These are phyloP conservation scores for Orchesella cincta DNA, from an alignment of 1,140 invertebrate genomes.

Conservation along the genomic window DNA sequence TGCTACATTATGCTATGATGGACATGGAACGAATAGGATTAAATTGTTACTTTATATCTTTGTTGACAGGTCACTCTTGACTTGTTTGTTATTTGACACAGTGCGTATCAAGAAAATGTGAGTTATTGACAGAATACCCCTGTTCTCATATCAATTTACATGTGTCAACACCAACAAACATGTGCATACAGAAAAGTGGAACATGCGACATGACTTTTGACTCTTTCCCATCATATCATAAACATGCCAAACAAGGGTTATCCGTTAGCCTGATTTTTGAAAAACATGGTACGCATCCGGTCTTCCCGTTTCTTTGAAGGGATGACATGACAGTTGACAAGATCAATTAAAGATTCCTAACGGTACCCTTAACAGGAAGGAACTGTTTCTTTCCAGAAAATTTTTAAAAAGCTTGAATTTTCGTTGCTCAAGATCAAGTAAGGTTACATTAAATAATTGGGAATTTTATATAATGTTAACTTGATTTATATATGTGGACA, in stretches of 20 bases:
- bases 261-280: neutral
- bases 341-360: slow-evolving; percentile 6
- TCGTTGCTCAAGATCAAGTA: neutral
- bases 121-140: slow-evolving; percentile 1
- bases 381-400: neutral
- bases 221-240: slow-evolving; percentile 1
- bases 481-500: neutral
- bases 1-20: neutral
- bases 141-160: slow-evolving; percentile 1
- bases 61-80: neutral
- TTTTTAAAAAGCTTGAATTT: neutral
- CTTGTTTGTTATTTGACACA: neutral
- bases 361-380: neutral
- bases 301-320: neutral
- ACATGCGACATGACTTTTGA: neutral
- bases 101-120: neutral
- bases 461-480: neutral
- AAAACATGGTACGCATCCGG: neutral
- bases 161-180: neutral
- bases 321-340: neutral
- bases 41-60: neutral
- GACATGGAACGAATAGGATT: neutral
- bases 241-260: neutral
- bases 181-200: neutral
- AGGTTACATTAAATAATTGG: neutral